Evolutionary conservation across 2,113 vertebrate genomes (phyloP).

Genomic region (Puma concolor): DNA sequence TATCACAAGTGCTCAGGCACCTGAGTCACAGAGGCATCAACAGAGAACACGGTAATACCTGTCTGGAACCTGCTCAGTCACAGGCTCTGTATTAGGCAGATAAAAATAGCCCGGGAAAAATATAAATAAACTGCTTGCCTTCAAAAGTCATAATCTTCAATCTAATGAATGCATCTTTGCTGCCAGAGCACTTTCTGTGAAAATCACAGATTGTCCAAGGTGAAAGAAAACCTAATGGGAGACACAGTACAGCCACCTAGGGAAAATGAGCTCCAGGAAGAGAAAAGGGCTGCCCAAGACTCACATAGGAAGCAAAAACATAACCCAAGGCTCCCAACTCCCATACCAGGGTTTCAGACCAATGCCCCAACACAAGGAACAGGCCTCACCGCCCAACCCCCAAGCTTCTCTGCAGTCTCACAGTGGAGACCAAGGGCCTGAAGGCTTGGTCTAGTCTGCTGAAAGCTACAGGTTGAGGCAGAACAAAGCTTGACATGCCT

Average conservation of each 20-base stretch:
- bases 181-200: constrained; percentile 20
- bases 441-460: not conserved
- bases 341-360: not conserved
- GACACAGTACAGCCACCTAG: not conserved
- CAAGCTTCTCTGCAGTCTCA: not conserved
- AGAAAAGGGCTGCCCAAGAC: not conserved
- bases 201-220: constrained; percentile 49
- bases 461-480: not conserved
- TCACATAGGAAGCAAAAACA: not conserved
- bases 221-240: constrained; percentile 38
- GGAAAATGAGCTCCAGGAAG: constrained; percentile 16
- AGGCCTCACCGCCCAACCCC: not conserved
- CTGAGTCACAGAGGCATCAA: not conserved
- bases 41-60: not conserved
- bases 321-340: not conserved
- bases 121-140: constrained; percentile 43
- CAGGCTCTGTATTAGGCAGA: constrained; percentile 13
- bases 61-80: not conserved
- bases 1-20: not conserved
- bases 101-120: constrained; percentile 58
- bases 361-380: not conserved
- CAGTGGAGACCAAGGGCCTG: not conserved
- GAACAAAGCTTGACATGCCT: not conserved
- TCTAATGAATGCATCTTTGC: constrained; percentile 32
- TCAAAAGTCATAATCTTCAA: constrained; percentile 18